Evolutionary conservation across 2,888 invertebrate species (phyloP).

Genomic region (Colostygia pectinataria): DNA sequence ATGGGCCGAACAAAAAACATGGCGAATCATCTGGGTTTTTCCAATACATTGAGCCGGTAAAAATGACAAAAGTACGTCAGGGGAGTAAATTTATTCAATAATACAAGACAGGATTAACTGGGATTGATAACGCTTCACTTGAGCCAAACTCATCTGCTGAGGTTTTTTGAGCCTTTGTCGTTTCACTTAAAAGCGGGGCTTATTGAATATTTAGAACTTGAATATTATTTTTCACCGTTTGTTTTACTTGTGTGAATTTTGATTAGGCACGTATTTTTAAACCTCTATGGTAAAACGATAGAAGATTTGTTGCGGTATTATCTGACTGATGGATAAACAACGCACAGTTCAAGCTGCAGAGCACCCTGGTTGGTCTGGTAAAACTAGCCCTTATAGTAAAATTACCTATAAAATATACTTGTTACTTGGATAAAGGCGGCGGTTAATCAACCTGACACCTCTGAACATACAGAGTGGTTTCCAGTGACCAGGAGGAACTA

Average conservation of each 20-base stretch:
- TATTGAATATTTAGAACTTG: conserved; percentile 15
- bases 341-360: too few species aligned
- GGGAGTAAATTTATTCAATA: conserved; percentile 73
- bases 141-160: conserved; percentile 62
- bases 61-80: conserved; percentile 59
- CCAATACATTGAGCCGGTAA: conserved; percentile 51
- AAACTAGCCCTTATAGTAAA: too few species aligned
- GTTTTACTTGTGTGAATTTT: conserved; percentile 36
- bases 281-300: conserved; percentile 20
- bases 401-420: neutral
- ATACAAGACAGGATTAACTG: conserved; percentile 73
- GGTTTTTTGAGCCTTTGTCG: conserved; percentile 57
- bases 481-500: too few species aligned
- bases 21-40: conserved; percentile 50
- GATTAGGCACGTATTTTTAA: conserved; percentile 34
- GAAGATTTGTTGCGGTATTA: too few species aligned
- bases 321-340: too few species aligned
- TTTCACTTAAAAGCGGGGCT: conserved; percentile 10
- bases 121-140: conserved; percentile 69
- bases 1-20: conserved; percentile 38
- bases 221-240: conserved; percentile 25
- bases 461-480: too few species aligned
- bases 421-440: too few species aligned
- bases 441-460: too few species aligned
- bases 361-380: too few species aligned